phyloP scores from a whole-genome alignment of 92 coral and sea anemone species.

The Porites evermanni region DNA sequence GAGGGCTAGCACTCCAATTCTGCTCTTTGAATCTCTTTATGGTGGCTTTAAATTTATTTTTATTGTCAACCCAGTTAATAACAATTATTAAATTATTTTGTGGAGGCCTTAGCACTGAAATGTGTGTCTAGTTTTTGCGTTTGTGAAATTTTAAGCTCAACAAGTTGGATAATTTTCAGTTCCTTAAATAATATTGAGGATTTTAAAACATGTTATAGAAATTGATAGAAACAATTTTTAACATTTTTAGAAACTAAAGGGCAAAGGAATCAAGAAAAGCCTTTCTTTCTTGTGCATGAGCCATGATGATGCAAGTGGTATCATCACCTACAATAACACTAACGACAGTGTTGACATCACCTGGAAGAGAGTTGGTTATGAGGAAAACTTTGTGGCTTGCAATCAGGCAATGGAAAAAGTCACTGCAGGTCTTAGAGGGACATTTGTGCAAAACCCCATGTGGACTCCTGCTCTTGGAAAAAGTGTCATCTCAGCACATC shows the following conservation, averaged over 20 bases:
- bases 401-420: slow-evolving; percentile 60
- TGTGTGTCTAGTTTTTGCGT: too few relatives aligned
- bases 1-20: too few relatives aligned
- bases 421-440: slow-evolving; percentile 46
- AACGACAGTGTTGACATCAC: slow-evolving; percentile 49
- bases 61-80: too few relatives aligned
- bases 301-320: slow-evolving; percentile 59
- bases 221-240: not conserved
- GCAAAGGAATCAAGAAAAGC: slow-evolving; percentile 44
- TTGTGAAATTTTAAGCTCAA: too few relatives aligned
- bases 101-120: too few relatives aligned
- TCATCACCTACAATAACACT: slow-evolving; percentile 37
- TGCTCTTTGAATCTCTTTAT: too few relatives aligned
- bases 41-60: too few relatives aligned
- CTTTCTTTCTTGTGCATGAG: slow-evolving; percentile 61
- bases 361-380: slow-evolving; percentile 57
- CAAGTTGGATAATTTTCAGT: too few relatives aligned
- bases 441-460: slow-evolving; percentile 62
- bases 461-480: slow-evolving; percentile 56
- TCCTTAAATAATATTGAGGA: too few relatives aligned
- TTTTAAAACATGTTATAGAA: too few relatives aligned
- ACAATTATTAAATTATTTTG: too few relatives aligned
- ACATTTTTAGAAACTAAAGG: slow-evolving; percentile 18
- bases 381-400: slow-evolving; percentile 47
- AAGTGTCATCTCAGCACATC: slow-evolving; percentile 62